phyloP scores from a whole-genome alignment of 2,888 invertebrate species.

The Dichetophora obliterata region DNA sequence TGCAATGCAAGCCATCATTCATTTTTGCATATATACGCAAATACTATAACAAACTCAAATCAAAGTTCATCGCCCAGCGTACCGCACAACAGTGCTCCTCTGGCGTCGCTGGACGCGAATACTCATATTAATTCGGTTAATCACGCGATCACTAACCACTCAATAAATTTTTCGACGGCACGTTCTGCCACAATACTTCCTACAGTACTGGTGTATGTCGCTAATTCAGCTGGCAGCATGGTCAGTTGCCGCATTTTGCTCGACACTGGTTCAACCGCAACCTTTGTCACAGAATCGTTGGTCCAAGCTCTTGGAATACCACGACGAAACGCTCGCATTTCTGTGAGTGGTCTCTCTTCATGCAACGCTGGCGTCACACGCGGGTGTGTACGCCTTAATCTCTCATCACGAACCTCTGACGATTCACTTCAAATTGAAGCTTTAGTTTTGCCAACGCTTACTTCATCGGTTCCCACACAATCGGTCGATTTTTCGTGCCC shows the following conservation, averaged over 20 bases:
- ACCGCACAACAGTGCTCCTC: no score
- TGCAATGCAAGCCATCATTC: not conserved
- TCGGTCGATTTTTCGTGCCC: slow-evolving; percentile 16
- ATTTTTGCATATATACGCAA: not conserved
- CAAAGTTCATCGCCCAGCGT: no score
- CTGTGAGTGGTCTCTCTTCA: slow-evolving; percentile 30
- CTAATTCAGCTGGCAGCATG: not conserved
- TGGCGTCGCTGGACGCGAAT: not conserved
- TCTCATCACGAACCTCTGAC: slow-evolving; percentile 1
- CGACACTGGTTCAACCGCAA: slow-evolving; percentile 34
- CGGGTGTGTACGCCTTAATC: slow-evolving; percentile 30
- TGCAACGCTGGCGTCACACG: slow-evolving; percentile 27
- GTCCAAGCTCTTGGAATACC: slow-evolving; percentile 24
- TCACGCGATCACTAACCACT: not conserved
- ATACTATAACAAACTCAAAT: not conserved
- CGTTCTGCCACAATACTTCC: not conserved
- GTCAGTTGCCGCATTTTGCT: slow-evolving; percentile 29
- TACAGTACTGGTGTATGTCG: not conserved
- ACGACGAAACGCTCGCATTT: slow-evolving; percentile 19
- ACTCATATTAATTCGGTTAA: slow-evolving; percentile 1
- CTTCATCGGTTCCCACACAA: slow-evolving; percentile 29
- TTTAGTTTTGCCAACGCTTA: slow-evolving; percentile 28
- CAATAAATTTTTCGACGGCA: not conserved
- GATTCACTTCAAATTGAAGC: slow-evolving; percentile 10
- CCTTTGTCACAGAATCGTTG: slow-evolving; percentile 38